phyloP scores from a whole-genome alignment of 2,888 invertebrate genomes.

The Loripinus fragilis region DNA sequence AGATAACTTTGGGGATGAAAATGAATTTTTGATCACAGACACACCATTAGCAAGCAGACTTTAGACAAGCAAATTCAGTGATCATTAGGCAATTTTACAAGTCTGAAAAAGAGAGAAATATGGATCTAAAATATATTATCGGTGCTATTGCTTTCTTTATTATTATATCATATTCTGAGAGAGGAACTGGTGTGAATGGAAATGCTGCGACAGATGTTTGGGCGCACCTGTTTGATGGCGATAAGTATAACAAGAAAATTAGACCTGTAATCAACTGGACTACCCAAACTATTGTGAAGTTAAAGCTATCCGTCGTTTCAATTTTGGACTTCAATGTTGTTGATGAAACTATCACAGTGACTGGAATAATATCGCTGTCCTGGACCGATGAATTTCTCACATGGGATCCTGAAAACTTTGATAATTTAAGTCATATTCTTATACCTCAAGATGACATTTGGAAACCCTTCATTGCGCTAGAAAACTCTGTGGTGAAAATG shows the following conservation, averaged over 20 bases:
- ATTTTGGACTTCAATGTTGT: constrained; percentile 57
- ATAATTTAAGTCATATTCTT: constrained; percentile 18
- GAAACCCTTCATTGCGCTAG: constrained; percentile 34
- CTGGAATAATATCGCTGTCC: constrained; percentile 34
- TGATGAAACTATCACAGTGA: constrained; percentile 41
- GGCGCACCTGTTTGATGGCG: constrained; percentile 33
- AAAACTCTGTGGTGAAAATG: constrained; percentile 40
- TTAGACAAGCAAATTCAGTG: too few species aligned
- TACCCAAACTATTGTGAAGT: constrained; percentile 32
- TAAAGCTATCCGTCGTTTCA: constrained; percentile 40
- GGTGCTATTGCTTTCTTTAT: too few species aligned
- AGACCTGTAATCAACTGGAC: constrained; percentile 45
- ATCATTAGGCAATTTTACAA: too few species aligned
- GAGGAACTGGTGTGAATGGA: background rate
- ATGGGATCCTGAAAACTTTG: constrained; percentile 34
- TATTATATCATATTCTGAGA: too few species aligned
- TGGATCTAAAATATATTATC: too few species aligned
- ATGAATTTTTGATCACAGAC: too few species aligned
- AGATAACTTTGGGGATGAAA: too few species aligned
- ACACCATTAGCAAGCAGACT: too few species aligned
- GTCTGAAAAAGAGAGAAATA: too few species aligned
- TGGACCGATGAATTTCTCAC: constrained; percentile 48
- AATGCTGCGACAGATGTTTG: constrained; percentile 9
- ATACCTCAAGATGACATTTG: constrained; percentile 34
- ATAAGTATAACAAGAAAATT: constrained; percentile 41